Evolutionary conservation across 2,113 vertebrate species (phyloP), one percentile per base, ranked within the genome.

Genomic region (Brevimyrus niger): DNA sequence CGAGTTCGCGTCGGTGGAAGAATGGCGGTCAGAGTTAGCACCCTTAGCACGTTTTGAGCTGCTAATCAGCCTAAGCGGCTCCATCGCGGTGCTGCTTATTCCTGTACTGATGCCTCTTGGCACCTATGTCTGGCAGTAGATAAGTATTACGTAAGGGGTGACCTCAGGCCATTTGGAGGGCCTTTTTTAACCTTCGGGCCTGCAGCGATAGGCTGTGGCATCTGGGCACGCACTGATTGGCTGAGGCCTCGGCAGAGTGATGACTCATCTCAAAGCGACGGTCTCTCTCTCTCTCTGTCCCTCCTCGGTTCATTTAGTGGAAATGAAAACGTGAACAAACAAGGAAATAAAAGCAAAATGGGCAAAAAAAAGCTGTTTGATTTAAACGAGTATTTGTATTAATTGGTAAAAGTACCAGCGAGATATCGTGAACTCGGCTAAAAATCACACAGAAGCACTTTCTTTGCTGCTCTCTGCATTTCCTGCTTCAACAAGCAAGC

Each of bases 321-420:
- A 89, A 92, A 92, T 92, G 83, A 92, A 92, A 91, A 86, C 88
- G 90, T 92, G 91, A 90, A 92, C 92, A 93, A 93, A 91, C 90
- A 88, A 89, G 89, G 88, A 88, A 84, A 90, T 89, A 89, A 88
- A 89, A 91, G 91, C 91, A 84, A 31, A 85, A 89, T 69, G 47
- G 84, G 89, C 89, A 51, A 88, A 89, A 90, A 89, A 61, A 83
- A 87, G 90, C 42, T 73, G 90, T 92, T 93, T 94, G 90, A 91
- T 94, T 90, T 92, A 86, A 88, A 89, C 46, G 85, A 38, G 0
- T 46, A 31, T 23, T 83, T 73, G 73, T 84, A 89, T 84, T 88
- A 87, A 73, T 47, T 87, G 85, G 82, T 76, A 87, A 91, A 90
- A 88, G 42, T 46, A 73, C 87, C 89, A 27, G 82, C 89, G 87